Percentiles rank a stretch among this genome's conserved stretches.
Conservation (phyloP, 1,140 invertebrate species). For the Papilio xuthus region DNA sequence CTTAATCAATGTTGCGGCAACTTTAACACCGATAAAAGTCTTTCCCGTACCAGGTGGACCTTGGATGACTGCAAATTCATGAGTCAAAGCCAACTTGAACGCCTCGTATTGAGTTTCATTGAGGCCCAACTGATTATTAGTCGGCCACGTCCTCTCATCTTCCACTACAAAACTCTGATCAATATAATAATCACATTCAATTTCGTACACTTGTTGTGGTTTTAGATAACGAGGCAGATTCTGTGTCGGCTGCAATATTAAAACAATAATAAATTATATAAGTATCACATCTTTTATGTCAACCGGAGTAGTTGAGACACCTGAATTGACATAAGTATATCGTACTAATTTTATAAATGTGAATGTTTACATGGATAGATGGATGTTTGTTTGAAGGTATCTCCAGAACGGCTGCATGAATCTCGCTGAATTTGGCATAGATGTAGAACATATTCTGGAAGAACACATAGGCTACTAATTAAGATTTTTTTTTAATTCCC, state of each 20-base stretch:
- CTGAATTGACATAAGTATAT: not conserved
- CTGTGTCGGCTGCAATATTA: slow-evolving; percentile 78
- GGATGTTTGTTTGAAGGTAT: no score
- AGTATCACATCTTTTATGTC: not conserved
- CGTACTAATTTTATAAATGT: no score
- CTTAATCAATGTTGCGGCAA: slow-evolving; percentile 83
- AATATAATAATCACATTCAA: slow-evolving; percentile 19
- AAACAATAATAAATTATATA: slow-evolving; percentile 12
- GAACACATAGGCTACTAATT: no score
- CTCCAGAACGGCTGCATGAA: no score
- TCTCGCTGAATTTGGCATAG: no score
- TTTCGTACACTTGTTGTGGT: slow-evolving; percentile 39
- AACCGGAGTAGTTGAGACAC: not conserved
- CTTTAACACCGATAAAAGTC: slow-evolving; percentile 88
- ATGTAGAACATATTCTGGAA: no score
- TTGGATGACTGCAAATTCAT: slow-evolving; percentile 89
- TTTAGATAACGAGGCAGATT: slow-evolving; percentile 65
- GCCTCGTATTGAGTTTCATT: slow-evolving; percentile 84
- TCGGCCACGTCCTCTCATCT: slow-evolving; percentile 71
- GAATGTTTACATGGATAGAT: no score
- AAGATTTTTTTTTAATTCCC: no score
- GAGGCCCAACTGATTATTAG: slow-evolving; percentile 70
- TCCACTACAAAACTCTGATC: slow-evolving; percentile 42
- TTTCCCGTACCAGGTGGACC: slow-evolving; percentile 92
- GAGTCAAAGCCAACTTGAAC: slow-evolving; percentile 82